Conservation (phyloP, 2,113 vertebrate genomes). For the Stictonetta naevosa region DNA sequence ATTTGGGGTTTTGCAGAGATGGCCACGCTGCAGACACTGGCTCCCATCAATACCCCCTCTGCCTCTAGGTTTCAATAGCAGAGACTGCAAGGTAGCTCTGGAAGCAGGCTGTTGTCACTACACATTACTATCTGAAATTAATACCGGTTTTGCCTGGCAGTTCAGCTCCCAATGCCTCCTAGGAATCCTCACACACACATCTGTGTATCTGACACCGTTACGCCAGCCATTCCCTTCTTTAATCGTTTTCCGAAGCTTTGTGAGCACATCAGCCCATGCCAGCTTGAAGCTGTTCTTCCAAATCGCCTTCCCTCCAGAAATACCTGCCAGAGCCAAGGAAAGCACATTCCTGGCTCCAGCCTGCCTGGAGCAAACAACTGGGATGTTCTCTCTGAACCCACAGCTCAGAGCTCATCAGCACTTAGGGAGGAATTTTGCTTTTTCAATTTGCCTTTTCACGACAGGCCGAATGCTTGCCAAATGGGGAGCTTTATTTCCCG, state of each 20-base stretch:
- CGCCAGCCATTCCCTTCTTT: rapidly evolving
- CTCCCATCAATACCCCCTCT: not conserved
- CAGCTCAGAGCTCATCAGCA: not conserved
- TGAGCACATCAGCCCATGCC: not conserved
- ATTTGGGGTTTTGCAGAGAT: not conserved
- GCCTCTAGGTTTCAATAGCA: not conserved
- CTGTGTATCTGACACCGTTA: not conserved
- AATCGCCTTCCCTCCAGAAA: not conserved
- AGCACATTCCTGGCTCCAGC: not conserved
- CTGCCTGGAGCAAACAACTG: not conserved
- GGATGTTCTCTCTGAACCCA: not conserved
- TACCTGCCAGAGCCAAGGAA: not conserved
- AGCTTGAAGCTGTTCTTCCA: not conserved
- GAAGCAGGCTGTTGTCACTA: not conserved
- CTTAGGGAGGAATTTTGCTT: not conserved
- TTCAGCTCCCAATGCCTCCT: not conserved
- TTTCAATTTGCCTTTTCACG: conserved; percentile 12
- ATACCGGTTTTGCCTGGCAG: not conserved
- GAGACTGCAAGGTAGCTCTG: conserved; percentile 10
- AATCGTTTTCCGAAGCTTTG: not conserved
- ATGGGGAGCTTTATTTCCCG: not conserved
- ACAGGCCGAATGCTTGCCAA: not conserved
- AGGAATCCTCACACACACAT: not conserved
- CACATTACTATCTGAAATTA: conserved; percentile 1
- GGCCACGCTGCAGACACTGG: not conserved